Conservation (phyloP, 2,113 vertebrate genomes). For the Calyptomena viridis region DNA sequence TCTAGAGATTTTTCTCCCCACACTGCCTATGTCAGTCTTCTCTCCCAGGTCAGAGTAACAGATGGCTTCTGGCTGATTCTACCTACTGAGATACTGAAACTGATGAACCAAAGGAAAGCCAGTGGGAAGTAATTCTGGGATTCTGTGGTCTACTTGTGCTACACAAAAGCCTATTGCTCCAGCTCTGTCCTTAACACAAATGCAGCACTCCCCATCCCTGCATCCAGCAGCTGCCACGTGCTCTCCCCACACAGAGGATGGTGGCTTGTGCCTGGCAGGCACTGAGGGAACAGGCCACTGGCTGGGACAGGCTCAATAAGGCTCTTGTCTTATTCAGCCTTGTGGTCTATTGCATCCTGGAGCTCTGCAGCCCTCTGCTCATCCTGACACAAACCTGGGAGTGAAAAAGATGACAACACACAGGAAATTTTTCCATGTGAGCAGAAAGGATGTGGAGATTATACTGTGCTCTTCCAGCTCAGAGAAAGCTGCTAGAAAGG, state of each 20-base stretch:
- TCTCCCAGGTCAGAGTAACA: slow-evolving; percentile 1
- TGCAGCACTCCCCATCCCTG: not conserved
- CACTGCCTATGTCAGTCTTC: not conserved
- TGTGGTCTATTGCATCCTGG: not conserved
- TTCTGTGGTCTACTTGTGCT: slow-evolving; percentile 32
- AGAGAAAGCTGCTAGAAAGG: not conserved
- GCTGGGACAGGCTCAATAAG: not conserved
- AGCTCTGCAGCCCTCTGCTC: not conserved
- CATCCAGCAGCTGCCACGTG: slow-evolving; percentile 26
- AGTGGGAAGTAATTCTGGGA: slow-evolving; percentile 8
- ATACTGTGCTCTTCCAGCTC: not conserved
- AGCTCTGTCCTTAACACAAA: slow-evolving; percentile 13
- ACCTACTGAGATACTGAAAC: not conserved
- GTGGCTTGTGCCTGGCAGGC: not conserved
- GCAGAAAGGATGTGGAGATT: not conserved
- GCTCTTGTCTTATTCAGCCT: slow-evolving; percentile 35
- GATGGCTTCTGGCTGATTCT: slow-evolving; percentile 35
- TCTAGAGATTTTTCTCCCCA: not conserved
- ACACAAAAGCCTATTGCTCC: slow-evolving; percentile 35
- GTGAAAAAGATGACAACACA: not conserved
- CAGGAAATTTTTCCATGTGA: not conserved
- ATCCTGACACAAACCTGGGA: not conserved
- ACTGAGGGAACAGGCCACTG: not conserved
- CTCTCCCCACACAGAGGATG: not conserved
- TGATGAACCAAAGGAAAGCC: slow-evolving; percentile 10